Base-by-base conservation (phyloP, 2,888 invertebrate species). In the Artemia sinica region DNA sequence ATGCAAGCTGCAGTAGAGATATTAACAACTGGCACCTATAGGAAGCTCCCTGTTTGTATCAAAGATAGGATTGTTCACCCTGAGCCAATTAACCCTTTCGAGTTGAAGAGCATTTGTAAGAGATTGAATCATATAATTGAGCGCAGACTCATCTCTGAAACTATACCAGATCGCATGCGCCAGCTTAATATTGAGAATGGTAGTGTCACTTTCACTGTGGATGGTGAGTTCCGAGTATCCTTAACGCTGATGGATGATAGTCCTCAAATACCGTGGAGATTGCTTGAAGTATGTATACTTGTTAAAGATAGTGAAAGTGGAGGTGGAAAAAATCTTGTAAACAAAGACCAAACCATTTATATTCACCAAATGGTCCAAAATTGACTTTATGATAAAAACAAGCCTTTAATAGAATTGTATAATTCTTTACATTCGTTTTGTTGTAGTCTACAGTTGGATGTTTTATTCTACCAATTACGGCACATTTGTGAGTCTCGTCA, bases 1-100 rank as follows among this genome's bases (percentile, higher is more conserved):
- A 89, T 99, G 78, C 93, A 96, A 6, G 93, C 96, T 70, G 97
- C 98, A 50, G 93, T 98, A 2, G 98, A 99, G 81, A 95, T 98
- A 58, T 81, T 99, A 41, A 97, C 97, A 0, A 86, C 94, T 66
- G 97, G 97, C 68, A 91, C 94, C 0, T 98, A 94, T 76, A 89
- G 91, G 70, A 83, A 96, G 11, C 81, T 99, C 70, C 98, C 98
- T 1, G 86, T 92, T 11, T 94, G 95, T 74, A 95, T 98, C 72
- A 72, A 81, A 81, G 95, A 97, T 76, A 85, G 89, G 74, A 91
- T 97, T 74, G 92, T 98, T 1, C 95, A 96, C 0, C 91, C 94
- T 0, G 92, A 94, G 76, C 86, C 93, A 0, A 89, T 98, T 69
- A 92, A 92, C 0, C 81, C 86, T 0, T 79, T 82, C 5, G 96